Percentiles rank a stretch among this genome's conserved stretches.
Evolutionary conservation across 2,113 vertebrate genomes (phyloP).

Genomic region (Charina bottae): DNA sequence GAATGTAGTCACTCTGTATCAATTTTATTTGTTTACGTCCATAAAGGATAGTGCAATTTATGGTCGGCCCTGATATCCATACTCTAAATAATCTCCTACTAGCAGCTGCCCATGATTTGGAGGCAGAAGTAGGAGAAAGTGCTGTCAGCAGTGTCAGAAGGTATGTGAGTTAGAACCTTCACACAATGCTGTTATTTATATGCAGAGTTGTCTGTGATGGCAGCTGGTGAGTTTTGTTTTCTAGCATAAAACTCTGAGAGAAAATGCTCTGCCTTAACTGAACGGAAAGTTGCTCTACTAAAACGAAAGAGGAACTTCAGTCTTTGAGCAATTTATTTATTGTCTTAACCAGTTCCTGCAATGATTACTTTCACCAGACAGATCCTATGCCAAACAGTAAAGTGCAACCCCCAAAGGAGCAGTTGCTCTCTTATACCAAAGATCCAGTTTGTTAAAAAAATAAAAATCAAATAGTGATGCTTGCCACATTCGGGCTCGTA

Average conservation of each 20-base stretch:
- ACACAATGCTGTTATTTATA: background rate
- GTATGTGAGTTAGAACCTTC: background rate
- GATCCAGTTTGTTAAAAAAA: constrained; percentile 53
- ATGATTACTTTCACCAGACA: background rate
- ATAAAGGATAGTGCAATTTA: background rate
- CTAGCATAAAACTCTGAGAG: background rate
- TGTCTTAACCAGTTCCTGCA: background rate
- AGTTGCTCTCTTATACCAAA: constrained; percentile 72
- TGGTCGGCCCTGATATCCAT: background rate
- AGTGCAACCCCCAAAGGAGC: constrained; percentile 59
- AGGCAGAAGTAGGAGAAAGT: background rate
- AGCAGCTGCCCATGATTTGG: background rate
- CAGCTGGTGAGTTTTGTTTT: background rate
- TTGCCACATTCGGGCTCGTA: constrained; percentile 59
- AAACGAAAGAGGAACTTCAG: background rate
- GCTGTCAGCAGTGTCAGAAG: background rate
- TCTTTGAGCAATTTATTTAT: constrained; percentile 18
- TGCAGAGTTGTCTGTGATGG: background rate
- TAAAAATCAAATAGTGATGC: constrained; percentile 7
- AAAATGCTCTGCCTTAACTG: background rate
- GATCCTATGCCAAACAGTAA: background rate
- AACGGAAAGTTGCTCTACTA: background rate
- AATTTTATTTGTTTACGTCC: background rate
- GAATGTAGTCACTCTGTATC: background rate
- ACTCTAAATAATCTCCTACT: background rate